Evolutionary conservation across 2,113 vertebrate species (phyloP).

Genomic region (Hiodon alosoides): DNA sequence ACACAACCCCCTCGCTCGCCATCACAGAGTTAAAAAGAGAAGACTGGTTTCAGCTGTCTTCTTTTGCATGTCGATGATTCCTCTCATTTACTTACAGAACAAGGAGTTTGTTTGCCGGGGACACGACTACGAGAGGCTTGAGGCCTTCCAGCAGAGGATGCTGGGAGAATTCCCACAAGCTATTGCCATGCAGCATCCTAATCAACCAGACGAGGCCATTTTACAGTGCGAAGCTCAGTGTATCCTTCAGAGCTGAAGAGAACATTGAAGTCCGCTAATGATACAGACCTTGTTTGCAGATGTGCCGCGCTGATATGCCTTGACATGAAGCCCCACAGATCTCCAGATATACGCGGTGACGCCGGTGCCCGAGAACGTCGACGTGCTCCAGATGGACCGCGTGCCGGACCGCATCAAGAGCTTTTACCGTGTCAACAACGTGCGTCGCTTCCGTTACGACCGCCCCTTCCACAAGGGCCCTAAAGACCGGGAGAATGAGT

Average conservation of each 20-base stretch:
- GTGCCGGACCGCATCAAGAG: constrained; percentile 96
- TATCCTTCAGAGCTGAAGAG: constrained; percentile 69
- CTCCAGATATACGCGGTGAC: constrained; percentile 89
- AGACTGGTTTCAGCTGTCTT: background rate
- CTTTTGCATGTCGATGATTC: background rate
- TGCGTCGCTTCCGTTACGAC: constrained; percentile 92
- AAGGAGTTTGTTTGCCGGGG: constrained; percentile 97
- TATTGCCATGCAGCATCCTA: constrained; percentile 98
- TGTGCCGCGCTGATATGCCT: constrained; percentile 21
- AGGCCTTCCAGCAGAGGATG: constrained; percentile 98
- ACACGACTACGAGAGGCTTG: constrained; percentile 91
- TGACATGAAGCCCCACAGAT: constrained; percentile 50
- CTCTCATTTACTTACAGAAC: constrained; percentile 65
- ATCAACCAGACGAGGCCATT: constrained; percentile 89
- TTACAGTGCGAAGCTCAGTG: constrained; percentile 93
- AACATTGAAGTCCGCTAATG: background rate
- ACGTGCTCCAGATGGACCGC: constrained; percentile 86
- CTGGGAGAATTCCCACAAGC: constrained; percentile 96
- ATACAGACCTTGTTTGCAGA: background rate
- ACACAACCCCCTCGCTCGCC: background rate
- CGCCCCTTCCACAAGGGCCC: constrained; percentile 92
- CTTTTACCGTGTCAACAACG: constrained; percentile 95
- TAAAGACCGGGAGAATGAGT: constrained; percentile 95
- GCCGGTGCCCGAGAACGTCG: constrained; percentile 80
- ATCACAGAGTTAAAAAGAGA: background rate